These are phyloP conservation scores for Odontamblyopus rebecca DNA, from an alignment of 2,797 vertebrate species.

Conservation along the genomic window DNA sequence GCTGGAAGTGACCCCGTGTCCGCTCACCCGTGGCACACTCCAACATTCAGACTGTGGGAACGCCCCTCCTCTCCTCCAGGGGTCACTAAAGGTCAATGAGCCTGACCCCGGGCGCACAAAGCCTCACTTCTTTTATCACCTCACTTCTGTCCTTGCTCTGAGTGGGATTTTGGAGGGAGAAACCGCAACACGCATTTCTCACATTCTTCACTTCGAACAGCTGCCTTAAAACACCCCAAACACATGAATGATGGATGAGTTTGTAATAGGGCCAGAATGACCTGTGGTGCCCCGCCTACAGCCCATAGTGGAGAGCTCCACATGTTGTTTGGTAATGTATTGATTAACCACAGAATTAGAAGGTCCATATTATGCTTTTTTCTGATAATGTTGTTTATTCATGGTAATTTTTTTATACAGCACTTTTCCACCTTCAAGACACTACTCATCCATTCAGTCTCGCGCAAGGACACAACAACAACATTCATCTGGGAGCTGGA, in stretches of 20 bases:
- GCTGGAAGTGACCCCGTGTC: slow-evolving; percentile 60
- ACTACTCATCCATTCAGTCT: no score
- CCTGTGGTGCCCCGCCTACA: neutral
- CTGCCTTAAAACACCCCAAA: neutral
- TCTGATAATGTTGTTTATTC: no score
- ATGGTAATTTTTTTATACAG: no score
- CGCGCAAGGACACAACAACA: no score
- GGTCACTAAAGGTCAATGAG: slow-evolving; percentile 75
- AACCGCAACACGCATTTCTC: slow-evolving; percentile 12
- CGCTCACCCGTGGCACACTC: slow-evolving; percentile 83
- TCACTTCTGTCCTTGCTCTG: neutral
- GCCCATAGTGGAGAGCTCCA: neutral
- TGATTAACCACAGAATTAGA: neutral
- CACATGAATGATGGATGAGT: neutral
- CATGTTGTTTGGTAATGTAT: neutral
- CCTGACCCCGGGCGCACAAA: slow-evolving; percentile 73
- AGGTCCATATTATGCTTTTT: neutral
- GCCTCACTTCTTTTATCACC: slow-evolving; percentile 61
- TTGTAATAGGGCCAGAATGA: neutral
- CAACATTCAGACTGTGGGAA: slow-evolving; percentile 89
- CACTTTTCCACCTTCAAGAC: no score
- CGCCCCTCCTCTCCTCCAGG: slow-evolving; percentile 80
- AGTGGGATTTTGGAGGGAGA: neutral
- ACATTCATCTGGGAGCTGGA: no score
- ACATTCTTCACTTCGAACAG: slow-evolving; percentile 1